A percentile compares a stretch with the other conserved stretches of the same genome.
phyloP scores from a whole-genome alignment of 2,113 vertebrate genomes.

The Gobio gobio region DNA sequence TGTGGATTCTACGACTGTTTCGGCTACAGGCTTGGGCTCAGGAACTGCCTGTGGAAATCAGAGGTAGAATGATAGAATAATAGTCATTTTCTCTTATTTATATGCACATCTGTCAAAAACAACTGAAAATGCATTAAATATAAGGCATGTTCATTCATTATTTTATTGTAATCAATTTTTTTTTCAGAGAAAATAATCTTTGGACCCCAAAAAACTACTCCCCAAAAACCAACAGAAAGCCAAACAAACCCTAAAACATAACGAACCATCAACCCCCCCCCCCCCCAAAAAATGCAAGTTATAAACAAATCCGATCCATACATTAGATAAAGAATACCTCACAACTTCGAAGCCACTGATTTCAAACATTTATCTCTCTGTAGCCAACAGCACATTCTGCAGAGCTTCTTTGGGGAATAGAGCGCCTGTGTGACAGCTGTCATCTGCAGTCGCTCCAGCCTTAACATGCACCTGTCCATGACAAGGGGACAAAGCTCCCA shows the following conservation, averaged over 20 bases:
- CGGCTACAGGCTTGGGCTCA: neutral
- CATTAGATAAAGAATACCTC: neutral
- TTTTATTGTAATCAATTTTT: neutral
- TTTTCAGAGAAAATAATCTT: neutral
- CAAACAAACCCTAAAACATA: too few relatives aligned
- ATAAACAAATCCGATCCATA: neutral
- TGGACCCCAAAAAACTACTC: neutral
- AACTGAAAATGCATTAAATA: neutral
- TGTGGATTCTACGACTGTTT: neutral
- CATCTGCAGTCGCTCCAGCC: conserved; percentile 50
- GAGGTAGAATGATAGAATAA: neutral
- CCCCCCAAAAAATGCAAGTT: neutral
- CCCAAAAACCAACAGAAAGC: neutral
- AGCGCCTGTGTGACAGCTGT: conserved; percentile 47
- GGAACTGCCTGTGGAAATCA: conserved; percentile 32
- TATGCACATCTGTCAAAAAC: neutral
- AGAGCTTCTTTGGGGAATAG: neutral
- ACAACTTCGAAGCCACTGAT: neutral
- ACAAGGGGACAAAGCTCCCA: conserved; percentile 60
- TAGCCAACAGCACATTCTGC: neutral
- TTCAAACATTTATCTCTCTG: neutral
- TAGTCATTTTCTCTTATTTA: neutral
- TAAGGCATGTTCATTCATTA: neutral
- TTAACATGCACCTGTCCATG: conserved; percentile 51
- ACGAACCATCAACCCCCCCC: too few relatives aligned